These are phyloP conservation scores for Rhagium mordax DNA, from an alignment of 2,888 invertebrate species.

Conservation along the genomic window DNA sequence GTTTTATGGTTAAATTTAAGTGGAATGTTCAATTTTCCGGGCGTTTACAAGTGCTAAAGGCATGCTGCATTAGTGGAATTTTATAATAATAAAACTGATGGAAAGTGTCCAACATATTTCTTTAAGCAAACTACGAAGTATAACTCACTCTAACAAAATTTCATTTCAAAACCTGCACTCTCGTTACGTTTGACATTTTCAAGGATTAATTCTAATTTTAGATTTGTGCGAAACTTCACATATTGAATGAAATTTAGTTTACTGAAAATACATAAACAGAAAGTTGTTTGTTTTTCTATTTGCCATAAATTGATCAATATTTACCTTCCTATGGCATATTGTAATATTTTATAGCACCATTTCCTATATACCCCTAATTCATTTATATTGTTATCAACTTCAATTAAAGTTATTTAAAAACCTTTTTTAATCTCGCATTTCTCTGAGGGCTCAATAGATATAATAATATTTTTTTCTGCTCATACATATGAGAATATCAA, in stretches of 20 bases:
- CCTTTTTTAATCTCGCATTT: too few relatives aligned
- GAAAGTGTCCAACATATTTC: not conserved
- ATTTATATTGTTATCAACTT: too few relatives aligned
- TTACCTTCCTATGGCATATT: not conserved
- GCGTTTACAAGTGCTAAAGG: constrained; percentile 1
- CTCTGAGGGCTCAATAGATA: too few relatives aligned
- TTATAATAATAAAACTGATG: not conserved
- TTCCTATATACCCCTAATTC: not conserved
- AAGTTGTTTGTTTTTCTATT: not conserved
- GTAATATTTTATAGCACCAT: not conserved
- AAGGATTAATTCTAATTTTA: not conserved
- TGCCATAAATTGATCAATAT: not conserved
- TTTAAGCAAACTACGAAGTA: not conserved
- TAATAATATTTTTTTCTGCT: too few relatives aligned
- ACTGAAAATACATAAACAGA: not conserved
- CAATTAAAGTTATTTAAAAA: too few relatives aligned
- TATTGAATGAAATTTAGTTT: not conserved
- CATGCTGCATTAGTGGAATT: not conserved
- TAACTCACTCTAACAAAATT: not conserved
- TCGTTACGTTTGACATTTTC: not conserved
- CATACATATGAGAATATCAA: too few relatives aligned
- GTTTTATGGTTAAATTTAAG: not conserved
- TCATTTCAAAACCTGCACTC: not conserved
- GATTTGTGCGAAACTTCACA: not conserved
- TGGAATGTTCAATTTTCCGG: constrained; percentile 7